Evolutionary conservation across 2,113 vertebrate genomes (phyloP), one percentile per base, ranked within the genome.

Genomic region (Aleadryas rufinucha): DNA sequence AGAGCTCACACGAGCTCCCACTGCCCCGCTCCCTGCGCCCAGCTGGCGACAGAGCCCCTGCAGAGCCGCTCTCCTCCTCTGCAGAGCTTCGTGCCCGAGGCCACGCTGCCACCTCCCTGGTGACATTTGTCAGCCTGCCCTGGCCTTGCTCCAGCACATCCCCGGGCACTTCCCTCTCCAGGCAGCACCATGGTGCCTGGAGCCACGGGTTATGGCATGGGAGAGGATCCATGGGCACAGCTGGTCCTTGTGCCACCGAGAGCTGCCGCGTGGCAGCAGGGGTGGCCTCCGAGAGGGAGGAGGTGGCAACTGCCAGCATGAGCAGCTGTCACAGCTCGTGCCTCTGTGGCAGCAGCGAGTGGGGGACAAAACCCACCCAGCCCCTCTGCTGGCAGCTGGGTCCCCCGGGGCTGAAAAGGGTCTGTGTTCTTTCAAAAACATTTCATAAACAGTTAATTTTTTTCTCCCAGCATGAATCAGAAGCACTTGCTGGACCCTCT

Each of bases 391-490:
- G 88, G 85, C 86, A 90, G 86, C 86, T 57, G 83, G 91, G 64
- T 54, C 61, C 64, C 60, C 85, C 5, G 1, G 28, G 28, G 77
- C 87, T 72, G n/a, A 8, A 42, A 76, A 72, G 84, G 75, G 33
- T 57, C 93, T 96, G 93, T 23, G 16, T 78, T 76, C 93, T 63
- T 66, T 92, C 91, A 89, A 8, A 91, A 78, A 18, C 87, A 39
- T 97, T 81, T 93, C 95, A 84, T 59, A 53, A 89, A 70, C 92
- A 45, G 50, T 16, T 71, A 2, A 12, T 63, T 83, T 80, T 83
- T 11, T 11, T 7, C n/a, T 2, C 35, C 72, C 52, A 39, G 5
- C 39, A 1, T 19, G 60, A 53, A 70, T 69, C 84, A 35, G 35
- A 74, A 78, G 84, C 35, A 1, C n/a, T 69, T 42, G 76, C 89